Conservation (phyloP, 2,888 invertebrate species). For the Pristionchus exspectatus region DNA sequence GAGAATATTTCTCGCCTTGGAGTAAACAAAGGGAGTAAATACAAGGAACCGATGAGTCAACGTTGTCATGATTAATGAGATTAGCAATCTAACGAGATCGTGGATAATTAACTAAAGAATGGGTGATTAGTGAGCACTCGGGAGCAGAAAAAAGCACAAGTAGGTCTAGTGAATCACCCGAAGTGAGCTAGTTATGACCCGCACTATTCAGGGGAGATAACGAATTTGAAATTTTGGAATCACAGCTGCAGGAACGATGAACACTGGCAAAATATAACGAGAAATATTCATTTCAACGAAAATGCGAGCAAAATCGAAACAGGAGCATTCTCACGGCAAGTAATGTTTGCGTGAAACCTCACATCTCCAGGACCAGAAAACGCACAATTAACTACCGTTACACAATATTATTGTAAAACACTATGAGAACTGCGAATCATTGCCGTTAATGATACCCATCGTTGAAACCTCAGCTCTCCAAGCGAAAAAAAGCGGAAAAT, state of each 20-base stretch:
- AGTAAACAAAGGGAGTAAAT: not conserved
- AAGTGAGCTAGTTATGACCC: not conserved
- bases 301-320: not conserved
- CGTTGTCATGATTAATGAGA: not conserved
- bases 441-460: no score
- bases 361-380: not conserved
- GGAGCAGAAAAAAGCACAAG: not conserved
- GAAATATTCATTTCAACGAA: not conserved
- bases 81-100: not conserved
- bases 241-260: no score
- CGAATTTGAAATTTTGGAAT: no score
- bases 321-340: not conserved
- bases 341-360: not conserved
- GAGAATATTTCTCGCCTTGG: not conserved
- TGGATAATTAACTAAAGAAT: not conserved
- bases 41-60: not conserved
- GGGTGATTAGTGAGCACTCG: not conserved
- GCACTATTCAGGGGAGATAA: not conserved
- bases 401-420: no score
- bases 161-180: not conserved
- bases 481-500: not conserved
- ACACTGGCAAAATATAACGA: no score
- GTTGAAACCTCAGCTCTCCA: not conserved
- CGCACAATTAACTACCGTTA: not conserved
- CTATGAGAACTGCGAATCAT: no score